Conservation (phyloP, 2,888 invertebrate species). For the Enchytraeus crypticus region DNA sequence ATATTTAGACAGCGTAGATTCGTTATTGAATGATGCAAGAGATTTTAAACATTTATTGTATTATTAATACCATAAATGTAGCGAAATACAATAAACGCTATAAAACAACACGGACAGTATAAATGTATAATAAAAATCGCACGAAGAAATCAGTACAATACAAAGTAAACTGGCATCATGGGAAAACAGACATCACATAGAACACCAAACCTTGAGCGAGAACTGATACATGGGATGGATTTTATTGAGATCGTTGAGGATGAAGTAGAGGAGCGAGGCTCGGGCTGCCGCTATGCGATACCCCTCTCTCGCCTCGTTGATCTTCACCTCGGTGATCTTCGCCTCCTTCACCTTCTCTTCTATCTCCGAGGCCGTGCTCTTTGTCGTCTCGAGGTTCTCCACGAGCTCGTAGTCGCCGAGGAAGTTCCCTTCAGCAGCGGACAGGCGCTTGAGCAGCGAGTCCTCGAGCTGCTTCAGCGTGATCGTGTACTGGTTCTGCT, state of each 20-base stretch:
- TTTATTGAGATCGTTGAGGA: conserved; percentile 85
- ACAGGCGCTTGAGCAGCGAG: conserved; percentile 76
- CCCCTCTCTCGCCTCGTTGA: conserved; percentile 84
- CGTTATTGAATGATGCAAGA: no score
- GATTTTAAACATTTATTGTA: no score
- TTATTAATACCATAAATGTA: no score
- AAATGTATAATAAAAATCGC: no score
- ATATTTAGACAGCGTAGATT: no score
- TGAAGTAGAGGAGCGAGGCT: conserved; percentile 87
- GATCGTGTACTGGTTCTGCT: conserved; percentile 94
- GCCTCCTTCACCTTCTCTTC: conserved; percentile 78
- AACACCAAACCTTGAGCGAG: conserved; percentile 71
- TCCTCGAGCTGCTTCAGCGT: conserved; percentile 83
- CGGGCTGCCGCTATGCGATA: conserved; percentile 84
- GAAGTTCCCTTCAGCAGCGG: conserved; percentile 86
- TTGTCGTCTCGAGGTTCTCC: conserved; percentile 90
- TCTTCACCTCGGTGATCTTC: conserved; percentile 79
- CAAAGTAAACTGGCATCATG: no score
- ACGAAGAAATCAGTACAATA: no score
- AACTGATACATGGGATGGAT: conserved; percentile 96
- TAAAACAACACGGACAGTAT: no score
- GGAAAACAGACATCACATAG: no score
- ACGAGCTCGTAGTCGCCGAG: conserved; percentile 87
- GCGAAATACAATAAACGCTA: no score
- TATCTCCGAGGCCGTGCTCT: conserved; percentile 88